Percentiles rank a stretch among this genome's conserved stretches.
These are phyloP conservation scores for Leptopilina drosophilae DNA, from an alignment of 2,888 invertebrate species.

Conservation along the genomic window DNA sequence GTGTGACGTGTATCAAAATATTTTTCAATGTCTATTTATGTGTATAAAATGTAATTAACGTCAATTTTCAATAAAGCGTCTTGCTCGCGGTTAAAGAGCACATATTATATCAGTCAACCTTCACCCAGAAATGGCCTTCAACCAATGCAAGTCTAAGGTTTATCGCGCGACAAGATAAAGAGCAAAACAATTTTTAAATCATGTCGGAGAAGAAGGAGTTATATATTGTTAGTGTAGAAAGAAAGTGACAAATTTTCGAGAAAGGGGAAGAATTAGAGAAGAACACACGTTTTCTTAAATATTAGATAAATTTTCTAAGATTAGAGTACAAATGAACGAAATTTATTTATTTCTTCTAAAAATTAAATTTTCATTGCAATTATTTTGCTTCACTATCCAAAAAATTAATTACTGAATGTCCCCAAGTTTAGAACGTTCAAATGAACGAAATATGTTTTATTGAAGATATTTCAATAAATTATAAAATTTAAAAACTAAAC, in stretches of 20 bases:
- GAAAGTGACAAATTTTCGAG: neutral
- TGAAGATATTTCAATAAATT: too few relatives aligned
- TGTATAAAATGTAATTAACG: neutral
- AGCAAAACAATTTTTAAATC: constrained; percentile 1
- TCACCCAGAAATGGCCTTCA: constrained; percentile 26
- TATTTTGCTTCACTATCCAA: too few relatives aligned
- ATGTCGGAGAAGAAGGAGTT: neutral
- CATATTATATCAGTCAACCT: constrained; percentile 16
- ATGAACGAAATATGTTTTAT: too few relatives aligned
- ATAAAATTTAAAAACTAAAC: too few relatives aligned
- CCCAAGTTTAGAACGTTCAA: too few relatives aligned
- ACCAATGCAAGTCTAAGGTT: constrained; percentile 20
- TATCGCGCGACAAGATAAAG: constrained; percentile 21
- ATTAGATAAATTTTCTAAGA: too few relatives aligned
- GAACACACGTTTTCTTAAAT: too few relatives aligned
- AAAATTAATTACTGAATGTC: too few relatives aligned
- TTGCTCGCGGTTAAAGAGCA: neutral
- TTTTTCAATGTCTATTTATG: neutral
- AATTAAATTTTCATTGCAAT: too few relatives aligned
- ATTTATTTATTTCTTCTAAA: too few relatives aligned
- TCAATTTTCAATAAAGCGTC: neutral
- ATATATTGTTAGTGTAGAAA: neutral
- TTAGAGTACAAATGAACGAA: too few relatives aligned
- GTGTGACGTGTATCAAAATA: neutral
- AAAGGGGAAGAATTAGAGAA: too few relatives aligned